Base-by-base conservation (phyloP, 35 echinoderm and acorn worm genomes). In the Amphiura filiformis region DNA sequence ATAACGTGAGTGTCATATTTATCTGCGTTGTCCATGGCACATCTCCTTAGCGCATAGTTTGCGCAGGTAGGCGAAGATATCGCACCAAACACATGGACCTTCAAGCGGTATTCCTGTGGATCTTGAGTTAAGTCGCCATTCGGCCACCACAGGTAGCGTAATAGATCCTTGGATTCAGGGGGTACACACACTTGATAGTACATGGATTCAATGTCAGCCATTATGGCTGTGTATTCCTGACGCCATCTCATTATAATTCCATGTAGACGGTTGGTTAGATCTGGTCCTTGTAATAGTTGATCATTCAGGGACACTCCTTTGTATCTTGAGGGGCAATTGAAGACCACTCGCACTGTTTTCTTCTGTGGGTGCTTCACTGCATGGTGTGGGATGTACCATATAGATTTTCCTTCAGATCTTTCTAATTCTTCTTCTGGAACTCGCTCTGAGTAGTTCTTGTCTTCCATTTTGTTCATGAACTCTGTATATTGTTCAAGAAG, bases 321-420 rank as follows among this genome's bases (percentile, higher is more conserved):
- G 75, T 65, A 95, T 40, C 70, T 91, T 31, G 81, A 89, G 37
- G 80, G 37, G 76, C 86, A 92, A 35, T 92, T 90, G 84, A 88
- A 95, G 17, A 95, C 89, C 13, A 88, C 93, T 61, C 90, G 34
- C 31, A 91, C 38, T 13, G 81, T 89, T 13, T 38, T 39, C 34
- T 80, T 95, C 34, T 86, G 81, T 47, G 89, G 90, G 47, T 95
- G 80, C 26, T 81, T 38, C 33, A 95, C 81, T 23, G 39, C 86
- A 77, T 92, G 89, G 44, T 88, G 93, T 7, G 89, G 93, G n/a
- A 91, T 28, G 65, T 91, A 94, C 93, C 79, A 94, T 15, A 91
- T 15, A n/a, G n/a, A n/a, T 20, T 84, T 82, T 18, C 93, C 64
- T 64, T 78, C 84, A 83, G 52, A 56, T 17, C 83, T 83, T 34